Conservation (phyloP, 1,140 invertebrate genomes). For the Bombus huntii region DNA sequence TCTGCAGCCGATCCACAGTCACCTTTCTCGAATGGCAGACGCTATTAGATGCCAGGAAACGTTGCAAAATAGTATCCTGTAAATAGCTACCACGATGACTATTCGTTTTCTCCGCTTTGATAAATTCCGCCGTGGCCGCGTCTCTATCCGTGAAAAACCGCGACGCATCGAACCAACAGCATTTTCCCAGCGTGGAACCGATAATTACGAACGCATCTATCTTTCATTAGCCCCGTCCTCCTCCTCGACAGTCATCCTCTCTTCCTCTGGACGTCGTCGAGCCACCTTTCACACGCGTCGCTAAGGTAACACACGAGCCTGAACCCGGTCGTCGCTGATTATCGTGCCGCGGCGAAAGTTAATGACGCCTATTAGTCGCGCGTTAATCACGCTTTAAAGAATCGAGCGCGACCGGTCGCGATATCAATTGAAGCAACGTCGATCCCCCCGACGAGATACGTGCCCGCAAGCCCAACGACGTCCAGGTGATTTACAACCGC, state of each 20-base stretch:
- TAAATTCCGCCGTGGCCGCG: conserved; percentile 24
- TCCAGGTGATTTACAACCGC: conserved; percentile 55
- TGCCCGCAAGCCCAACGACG: not conserved
- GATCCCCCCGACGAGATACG: conserved; percentile 12
- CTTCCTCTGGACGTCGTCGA: not conserved
- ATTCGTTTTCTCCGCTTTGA: conserved; percentile 51
- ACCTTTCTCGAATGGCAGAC: not conserved
- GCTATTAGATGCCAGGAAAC: not conserved
- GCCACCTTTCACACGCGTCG: conserved; percentile 41
- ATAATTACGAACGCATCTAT: conserved; percentile 57
- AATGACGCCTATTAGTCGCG: conserved; percentile 69
- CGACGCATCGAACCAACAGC: not conserved
- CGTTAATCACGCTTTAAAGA: conserved; percentile 63
- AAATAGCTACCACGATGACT: conserved; percentile 33
- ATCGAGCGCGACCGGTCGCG: conserved; percentile 27
- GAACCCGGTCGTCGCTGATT: conserved; percentile 51
- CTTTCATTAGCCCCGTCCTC: conserved; percentile 38
- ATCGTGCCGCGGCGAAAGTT: conserved; percentile 62
- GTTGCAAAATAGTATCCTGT: conserved; percentile 12
- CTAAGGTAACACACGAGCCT: conserved; percentile 1
- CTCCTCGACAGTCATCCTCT: not conserved
- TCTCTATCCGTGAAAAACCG: conserved; percentile 20
- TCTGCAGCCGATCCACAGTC: not conserved
- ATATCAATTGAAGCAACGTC: conserved; percentile 32
- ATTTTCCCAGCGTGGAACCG: conserved; percentile 32